A percentile compares a stretch with the other conserved stretches of the same genome.
Conservation (phyloP, 1,140 invertebrate species). For the Hypsibius dujardini region DNA sequence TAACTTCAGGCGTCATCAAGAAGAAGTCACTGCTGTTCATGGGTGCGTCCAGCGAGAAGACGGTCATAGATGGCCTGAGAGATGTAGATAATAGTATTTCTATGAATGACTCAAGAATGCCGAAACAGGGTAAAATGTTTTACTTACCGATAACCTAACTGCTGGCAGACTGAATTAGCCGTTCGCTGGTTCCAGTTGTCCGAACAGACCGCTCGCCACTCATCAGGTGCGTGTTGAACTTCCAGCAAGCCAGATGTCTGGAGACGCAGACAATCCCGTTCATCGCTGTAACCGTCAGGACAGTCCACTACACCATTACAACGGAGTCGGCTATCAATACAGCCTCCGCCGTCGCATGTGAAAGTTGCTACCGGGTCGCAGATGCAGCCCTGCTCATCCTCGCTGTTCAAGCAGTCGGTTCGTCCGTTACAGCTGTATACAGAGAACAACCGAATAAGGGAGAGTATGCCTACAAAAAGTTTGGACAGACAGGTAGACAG, state of each 20-base stretch:
- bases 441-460: no score
- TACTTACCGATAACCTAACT: not conserved
- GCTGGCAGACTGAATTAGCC: not conserved
- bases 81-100: not conserved
- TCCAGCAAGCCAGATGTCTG: not conserved
- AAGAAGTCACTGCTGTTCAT: not conserved
- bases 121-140: not conserved
- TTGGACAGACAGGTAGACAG: no score
- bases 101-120: constrained; percentile 2
- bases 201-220: not conserved
- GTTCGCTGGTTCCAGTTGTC: not conserved
- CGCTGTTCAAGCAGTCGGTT: not conserved
- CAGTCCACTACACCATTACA: constrained; percentile 5
- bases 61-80: not conserved
- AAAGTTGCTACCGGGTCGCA: not conserved
- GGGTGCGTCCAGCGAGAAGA: not conserved
- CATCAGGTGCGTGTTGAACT: not conserved
- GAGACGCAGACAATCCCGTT: not conserved
- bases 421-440: not conserved
- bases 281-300: constrained; percentile 14
- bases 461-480: no score
- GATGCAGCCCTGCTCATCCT: not conserved
- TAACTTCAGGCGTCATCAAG: not conserved
- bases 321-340: not conserved
- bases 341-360: not conserved